Base-by-base conservation (phyloP, 2,113 vertebrate genomes). In the Pao palembangensis region DNA sequence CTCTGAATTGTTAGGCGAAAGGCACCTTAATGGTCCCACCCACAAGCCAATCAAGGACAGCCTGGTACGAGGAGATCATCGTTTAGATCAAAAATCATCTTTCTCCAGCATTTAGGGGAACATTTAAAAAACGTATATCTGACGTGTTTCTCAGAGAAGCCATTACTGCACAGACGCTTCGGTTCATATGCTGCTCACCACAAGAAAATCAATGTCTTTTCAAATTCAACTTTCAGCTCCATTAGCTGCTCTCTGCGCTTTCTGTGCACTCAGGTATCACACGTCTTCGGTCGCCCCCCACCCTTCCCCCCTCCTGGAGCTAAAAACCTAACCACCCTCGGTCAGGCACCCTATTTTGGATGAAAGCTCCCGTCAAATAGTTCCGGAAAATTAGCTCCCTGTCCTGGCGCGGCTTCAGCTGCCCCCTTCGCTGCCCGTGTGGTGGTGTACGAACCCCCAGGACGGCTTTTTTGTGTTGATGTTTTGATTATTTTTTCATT, bases 401-500 rank as follows among this genome's bases (percentile, higher is more conserved):
- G 53, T 50, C 57, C 46, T 51, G 48, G 6, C 44, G 54, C 21
- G 18, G 34, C 67, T 70, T 67, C 68, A 70, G 51, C 67, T 68
- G 76, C 78, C 71, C 75, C 78, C 73, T 77, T 64, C 58, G 51
- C 66, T 69, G 61, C 60, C 79, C 73, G 56, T 55, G 69, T 81
- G 52, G 10, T 14, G 49, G 25, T 8, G 23, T 23, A 13, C 25
- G 51, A 18, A 53, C 16, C 13, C 51, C 23, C 17, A 11, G 3
- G 15, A 16, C 6, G 17, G 51, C 5, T 15, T 20, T 51, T 78
- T 67, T 59, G 25, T 44, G 10, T 16, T 44, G 15, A 47, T 47
- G 15, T 17, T 47, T 47, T 7, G 13, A 17, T 47, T 17, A n/a
- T 43, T 1, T 51, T 63, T 50, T 49, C 19, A 19, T 55, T 78